Base-by-base conservation (phyloP, 2,797 vertebrate species). In the Rhyacichthys aspro region DNA sequence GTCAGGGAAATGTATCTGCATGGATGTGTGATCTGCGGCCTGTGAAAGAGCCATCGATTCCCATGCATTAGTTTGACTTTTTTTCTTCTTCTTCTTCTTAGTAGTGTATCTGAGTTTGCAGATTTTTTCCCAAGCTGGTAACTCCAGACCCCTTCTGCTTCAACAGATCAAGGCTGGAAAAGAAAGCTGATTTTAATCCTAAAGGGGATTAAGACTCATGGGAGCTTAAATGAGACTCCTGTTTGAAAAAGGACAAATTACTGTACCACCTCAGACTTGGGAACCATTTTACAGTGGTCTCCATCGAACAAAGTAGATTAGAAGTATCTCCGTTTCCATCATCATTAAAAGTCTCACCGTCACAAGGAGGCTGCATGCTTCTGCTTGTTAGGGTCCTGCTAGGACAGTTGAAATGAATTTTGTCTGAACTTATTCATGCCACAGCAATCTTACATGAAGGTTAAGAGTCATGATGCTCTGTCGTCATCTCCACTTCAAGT, bases 181-280 rank as follows among this genome's bases (percentile, higher is more conserved):
- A 80, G 36, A 80, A 84, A 78, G 59, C 81, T 67, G 55, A 84
- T 82, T 83, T 82, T 89, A 88, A 90, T 90, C 86, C 86, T 64
- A 53, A 55, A 65, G 19, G 59, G 77, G 87, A 89, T 89, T 90
- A 88, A 77, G 18, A 78, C 83, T 59, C 85, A 88, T 74, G 86
- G 84, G 82, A 81, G 77, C 86, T 90, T 85, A 81, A 78, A 87
- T 69, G 54, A 88, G 83, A 79, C 78, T 74, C 75, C 69, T 85
- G 67, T 84, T 72, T 84, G 66, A 59, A 86, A 74, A 78, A 79
- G 70, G 72, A 82, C 73, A 84, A 85, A 84, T 84, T 78, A 85
- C 78, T 85, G 83, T 81, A 84, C 86, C 82, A 83, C 84, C 72
- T 74, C 49, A 72, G 71, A 82, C 67, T 76, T 89, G 76, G 79